Base-by-base conservation (phyloP, 2,797 vertebrate genomes). In the Acrossocheilus fasciatus region DNA sequence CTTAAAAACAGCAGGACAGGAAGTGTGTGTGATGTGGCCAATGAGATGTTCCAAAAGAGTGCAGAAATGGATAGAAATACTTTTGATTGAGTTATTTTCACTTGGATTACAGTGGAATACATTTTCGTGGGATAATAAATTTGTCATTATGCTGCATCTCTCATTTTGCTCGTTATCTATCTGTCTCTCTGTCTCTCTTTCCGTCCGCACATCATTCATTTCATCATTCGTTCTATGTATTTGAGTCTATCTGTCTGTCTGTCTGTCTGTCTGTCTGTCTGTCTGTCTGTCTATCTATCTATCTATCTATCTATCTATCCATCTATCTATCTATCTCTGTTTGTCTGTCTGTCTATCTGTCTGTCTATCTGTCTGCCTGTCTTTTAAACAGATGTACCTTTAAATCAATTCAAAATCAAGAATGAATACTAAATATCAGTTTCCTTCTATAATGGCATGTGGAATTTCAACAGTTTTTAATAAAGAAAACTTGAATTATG, bases 391-490 rank as follows among this genome's bases (percentile, higher is more conserved):
- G 59, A 54, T 17, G 7, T 4, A 50, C 26, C 2, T 41, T 15
- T 30, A 57, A 62, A 30, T 57, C 34, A 74, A 52, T 18, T 50
- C 2, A 66, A 66, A 79, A 80, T 41, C 36, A 80, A 45, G 18
- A 54, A 34, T 11, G 12, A 39, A 70, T 36, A 26, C 26, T 30
- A 2, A 34, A 52, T n/a, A 36, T 70, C 6, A 26, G 3, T 15
- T 45, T 54, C 14, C 11, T 39, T 26, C 20, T 15, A 41, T 7
- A 57, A 57, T 3, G 80, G 86, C 93, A 95, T 93, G 89, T 95
- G 94, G 93, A 87, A 90, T 94, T 94, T 95, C 43, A 68, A 18
- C 17, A 93, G 84, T 89, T 83, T 93, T 91, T 89, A 87, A 78
- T 89, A 64, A 69, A 81, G 50, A 43, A 81, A 8, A 26, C 34